Base-by-base conservation (phyloP, 2,113 vertebrate genomes). In the Mustela lutreola region DNA sequence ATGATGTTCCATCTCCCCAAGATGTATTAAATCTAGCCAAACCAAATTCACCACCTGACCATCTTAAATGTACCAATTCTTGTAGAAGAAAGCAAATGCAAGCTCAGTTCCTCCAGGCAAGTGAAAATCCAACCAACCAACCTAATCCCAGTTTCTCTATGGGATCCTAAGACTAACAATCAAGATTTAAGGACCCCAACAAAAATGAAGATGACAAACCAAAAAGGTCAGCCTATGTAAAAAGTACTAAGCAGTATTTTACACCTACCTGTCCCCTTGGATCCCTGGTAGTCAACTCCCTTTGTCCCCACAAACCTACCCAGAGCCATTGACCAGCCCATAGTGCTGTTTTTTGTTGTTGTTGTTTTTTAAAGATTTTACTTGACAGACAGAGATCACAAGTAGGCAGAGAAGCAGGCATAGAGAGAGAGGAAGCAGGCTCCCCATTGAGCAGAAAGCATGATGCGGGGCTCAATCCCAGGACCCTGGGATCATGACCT, bases 1-100 rank as follows among this genome's bases (percentile, higher is more conserved):
- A 76, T 21, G 45, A 92, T 45, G 36, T 73, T 81, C 19, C 31
- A 81, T 53, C 58, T 94, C 39, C 24, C 53, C 5, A 19, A 91
- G n/a, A 67, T 65, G 63, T 73, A 71, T 90, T 80, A 79, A 71
- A n/a, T 89, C 58, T 39, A 92, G 76, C n/a, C 75, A 91, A 78
- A n/a, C 36, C 48, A 95, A 73, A 85, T 91, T 58, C 67, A 91
- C 15, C 28, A 42, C 33, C 26, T 76, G 36, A 85, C 73, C n/a
- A 26, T 76, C 79, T 87, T 81, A 84, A 11, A 63, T 42, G 24
- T 50, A 45, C n/a, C 71, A 82, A 28, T 67, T 87, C 26, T 31
- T 92, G 4, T 12, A 94, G 39, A 11, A 76, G 62, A 90, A 91
- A 94, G 75, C 33, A 87, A 91, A 65, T n/a, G 28, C 7, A 62